Evolutionary conservation across 2,113 vertebrate species (phyloP).

Genomic region (Rhodinocichla rosea): DNA sequence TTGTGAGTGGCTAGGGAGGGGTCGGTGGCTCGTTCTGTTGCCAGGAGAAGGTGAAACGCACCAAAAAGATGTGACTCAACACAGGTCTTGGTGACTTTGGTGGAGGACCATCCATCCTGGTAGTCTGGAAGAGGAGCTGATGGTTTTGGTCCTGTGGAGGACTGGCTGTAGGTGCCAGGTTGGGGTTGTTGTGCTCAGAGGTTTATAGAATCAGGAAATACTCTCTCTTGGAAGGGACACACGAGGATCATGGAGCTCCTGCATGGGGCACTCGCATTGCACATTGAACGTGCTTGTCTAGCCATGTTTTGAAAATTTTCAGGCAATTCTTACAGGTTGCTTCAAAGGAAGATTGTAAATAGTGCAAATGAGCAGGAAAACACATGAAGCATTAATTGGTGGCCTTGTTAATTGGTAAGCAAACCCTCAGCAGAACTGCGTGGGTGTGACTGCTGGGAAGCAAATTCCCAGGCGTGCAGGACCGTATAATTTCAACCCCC

Average conservation of each 20-base stretch:
- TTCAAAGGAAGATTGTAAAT: neutral
- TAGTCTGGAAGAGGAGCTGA: neutral
- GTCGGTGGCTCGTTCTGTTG: accelerated
- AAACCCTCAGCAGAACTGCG: constrained; percentile 11
- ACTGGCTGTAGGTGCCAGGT: neutral
- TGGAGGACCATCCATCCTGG: neutral
- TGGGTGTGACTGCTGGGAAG: constrained; percentile 45
- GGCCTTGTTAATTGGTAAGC: constrained; percentile 37
- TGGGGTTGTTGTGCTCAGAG: accelerated
- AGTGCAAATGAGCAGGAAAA: constrained; percentile 12
- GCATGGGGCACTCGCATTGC: accelerated
- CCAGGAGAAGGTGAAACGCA: neutral
- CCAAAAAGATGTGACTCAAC: neutral
- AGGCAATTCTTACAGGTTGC: neutral
- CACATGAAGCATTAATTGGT: constrained; percentile 3
- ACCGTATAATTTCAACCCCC: neutral
- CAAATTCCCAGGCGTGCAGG: neutral
- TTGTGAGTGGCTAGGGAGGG: neutral
- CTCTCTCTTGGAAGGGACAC: neutral
- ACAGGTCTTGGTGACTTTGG: neutral
- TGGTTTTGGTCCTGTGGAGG: neutral
- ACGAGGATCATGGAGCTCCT: neutral
- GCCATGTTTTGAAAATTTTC: neutral
- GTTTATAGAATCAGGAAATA: neutral
- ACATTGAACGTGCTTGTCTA: neutral